Evolutionary conservation across 2,113 vertebrate genomes (phyloP).

Genomic region (Hystrix cristata): DNA sequence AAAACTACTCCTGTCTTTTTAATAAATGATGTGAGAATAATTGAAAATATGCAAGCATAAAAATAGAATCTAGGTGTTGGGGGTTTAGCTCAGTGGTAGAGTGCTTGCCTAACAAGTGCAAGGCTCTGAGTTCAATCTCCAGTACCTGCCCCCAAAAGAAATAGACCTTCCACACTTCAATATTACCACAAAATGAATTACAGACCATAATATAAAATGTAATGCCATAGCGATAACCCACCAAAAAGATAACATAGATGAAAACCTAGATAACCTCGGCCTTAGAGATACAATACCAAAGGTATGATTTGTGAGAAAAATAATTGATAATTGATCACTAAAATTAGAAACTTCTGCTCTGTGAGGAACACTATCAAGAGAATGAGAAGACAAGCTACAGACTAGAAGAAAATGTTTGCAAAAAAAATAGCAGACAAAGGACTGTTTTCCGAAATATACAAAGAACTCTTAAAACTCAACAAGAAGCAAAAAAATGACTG

Average conservation of each 20-base stretch:
- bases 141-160: neutral
- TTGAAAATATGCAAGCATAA: neutral
- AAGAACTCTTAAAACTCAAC: neutral
- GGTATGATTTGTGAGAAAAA: neutral
- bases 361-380: neutral
- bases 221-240: neutral
- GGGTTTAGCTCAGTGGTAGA: too few species aligned
- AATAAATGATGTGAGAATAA: conserved; percentile 17
- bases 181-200: conserved; percentile 29
- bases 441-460: neutral
- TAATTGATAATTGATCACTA: conserved; percentile 18
- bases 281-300: conserved; percentile 23
- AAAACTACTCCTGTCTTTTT: neutral
- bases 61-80: neutral
- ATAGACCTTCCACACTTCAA: neutral
- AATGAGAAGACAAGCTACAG: neutral
- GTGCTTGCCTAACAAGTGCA: too few species aligned
- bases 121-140: too few species aligned
- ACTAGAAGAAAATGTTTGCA: neutral
- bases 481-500: neutral
- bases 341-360: conserved; percentile 10
- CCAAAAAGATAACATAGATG: neutral
- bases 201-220: neutral
- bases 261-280: neutral
- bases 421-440: neutral